Conservation (phyloP, 1,140 invertebrate genomes). For the Sminthurides bifidus region DNA sequence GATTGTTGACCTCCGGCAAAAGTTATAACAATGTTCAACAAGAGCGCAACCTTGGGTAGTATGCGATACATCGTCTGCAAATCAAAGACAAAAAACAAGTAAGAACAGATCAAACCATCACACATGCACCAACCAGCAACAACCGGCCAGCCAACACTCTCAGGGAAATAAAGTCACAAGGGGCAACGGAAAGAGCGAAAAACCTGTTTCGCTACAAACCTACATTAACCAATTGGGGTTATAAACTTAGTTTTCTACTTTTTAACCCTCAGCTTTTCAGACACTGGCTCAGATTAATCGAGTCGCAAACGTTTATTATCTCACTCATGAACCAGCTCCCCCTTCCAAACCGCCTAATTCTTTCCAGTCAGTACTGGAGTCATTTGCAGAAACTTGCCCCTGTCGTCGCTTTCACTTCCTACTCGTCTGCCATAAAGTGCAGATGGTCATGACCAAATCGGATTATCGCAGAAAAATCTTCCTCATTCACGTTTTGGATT, state of each 20-base stretch:
- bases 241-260: constrained; percentile 12
- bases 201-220: constrained; percentile 12
- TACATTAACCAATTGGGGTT: constrained; percentile 9
- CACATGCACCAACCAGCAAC: neutral
- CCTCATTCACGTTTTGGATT: too few relatives aligned
- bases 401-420: too few relatives aligned
- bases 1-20: constrained; percentile 5
- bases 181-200: neutral
- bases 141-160: neutral
- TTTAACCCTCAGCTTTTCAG: constrained; percentile 1
- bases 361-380: too few relatives aligned
- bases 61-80: constrained; percentile 9
- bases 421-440: too few relatives aligned
- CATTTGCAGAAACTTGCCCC: too few relatives aligned
- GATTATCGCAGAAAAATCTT: too few relatives aligned
- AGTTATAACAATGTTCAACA: neutral
- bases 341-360: too few relatives aligned
- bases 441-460: too few relatives aligned
- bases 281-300: too few relatives aligned
- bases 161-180: neutral
- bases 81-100: neutral
- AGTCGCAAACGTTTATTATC: too few relatives aligned
- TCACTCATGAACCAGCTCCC: too few relatives aligned
- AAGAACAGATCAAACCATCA: neutral
- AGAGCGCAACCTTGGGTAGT: neutral